Base-by-base conservation (phyloP, 2,113 vertebrate genomes). In the Recurvirostra avosetta region DNA sequence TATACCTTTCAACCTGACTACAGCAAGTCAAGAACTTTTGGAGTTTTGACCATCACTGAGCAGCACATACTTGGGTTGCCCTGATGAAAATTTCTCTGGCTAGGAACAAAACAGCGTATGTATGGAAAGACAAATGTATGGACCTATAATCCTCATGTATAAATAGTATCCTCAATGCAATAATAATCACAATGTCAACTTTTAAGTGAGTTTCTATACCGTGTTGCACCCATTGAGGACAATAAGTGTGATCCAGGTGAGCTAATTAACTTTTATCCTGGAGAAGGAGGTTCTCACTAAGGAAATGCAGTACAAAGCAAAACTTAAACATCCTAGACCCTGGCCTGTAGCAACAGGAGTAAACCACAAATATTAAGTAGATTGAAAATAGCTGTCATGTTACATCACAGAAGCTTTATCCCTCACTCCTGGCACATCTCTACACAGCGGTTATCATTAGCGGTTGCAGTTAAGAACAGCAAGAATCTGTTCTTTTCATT, bases 371-470 rank as follows among this genome's bases (percentile, higher is more conserved):
- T 58, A 85, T 91, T 80, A 89, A 90, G 56, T 23, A 66, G 49
- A 95, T 96, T 90, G 83, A 94, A 71, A 96, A 88, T 62, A 95
- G 68, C 32, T 59, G 65, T 47, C 45, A 23, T 59, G 38, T 90
- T 88, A 17, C 34, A 40, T 91, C 72, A 75, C 25, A 90, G 72
- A 38, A 91, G 20, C 1, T 94, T 94, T 96, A 90, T 77, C 56
- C 73, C 15, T 84, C 38, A 59, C 11, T 73, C 45, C 52, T 94
- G 84, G 40, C 65, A 89, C 34, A 65, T 59, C 61, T 77, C 30
- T 78, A 19, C 55, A 55, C 8, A 14, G 27, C 9, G 0, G 38
- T 92, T 95, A 75, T 55, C 75, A 29, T 78, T 78, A 68, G 56
- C 5, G 1, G 45, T 38, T 88, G 47, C 43, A 50, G 38, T 53